Evolutionary conservation across 1,140 invertebrate species (phyloP), one percentile per base, ranked within the genome.

Genomic region (Drosophila navojoa): DNA sequence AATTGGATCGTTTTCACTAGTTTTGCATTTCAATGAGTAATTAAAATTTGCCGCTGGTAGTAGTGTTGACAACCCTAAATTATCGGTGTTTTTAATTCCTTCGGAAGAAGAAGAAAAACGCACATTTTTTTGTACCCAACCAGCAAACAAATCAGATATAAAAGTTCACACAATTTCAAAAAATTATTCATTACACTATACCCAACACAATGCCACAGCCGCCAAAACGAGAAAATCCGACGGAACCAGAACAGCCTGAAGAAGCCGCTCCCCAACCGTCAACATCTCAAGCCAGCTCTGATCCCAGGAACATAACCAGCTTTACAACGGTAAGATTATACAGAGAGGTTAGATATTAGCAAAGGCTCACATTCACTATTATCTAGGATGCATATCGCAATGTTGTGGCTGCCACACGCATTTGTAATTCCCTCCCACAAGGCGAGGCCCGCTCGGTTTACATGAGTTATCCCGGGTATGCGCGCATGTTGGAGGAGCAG

Each of bases 371-470:
- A n/a, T 40, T 27, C 5, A 27, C 1, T 4, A n/a, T n/a, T 72
- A 32, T 53, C 0, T 35, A 86, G 82, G 68, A 68, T 63, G 82
- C 79, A 15, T 89, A 76, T 47, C 63, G 53, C 4, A 87, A 87
- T 45, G 71, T 82, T 10, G 93, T 95, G 67, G 92, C 93, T 84
- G 95, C 94, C 0, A 95, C 95, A 9, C 95, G 94, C 86, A 80
- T 92, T 19, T 94, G 95, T 0, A 96, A 96, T 91, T 93, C 93
- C 10, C 92, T 97, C 49, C 96, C 96, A 0, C 91, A 92, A 60
- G 95, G 94, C n/a, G 92, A 94, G 42, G 94, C 96, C 63, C 96
- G 94, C 79, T 94, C 95, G 77, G 95, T 95, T 62, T 96, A 96
- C 76, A 93, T 93, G 0, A 95, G 95, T 55, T 96, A 95, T 86